Evolutionary conservation across 2,797 vertebrate genomes (phyloP), one percentile per base, ranked within the genome.

Genomic region (Tokudaia muenninki): DNA sequence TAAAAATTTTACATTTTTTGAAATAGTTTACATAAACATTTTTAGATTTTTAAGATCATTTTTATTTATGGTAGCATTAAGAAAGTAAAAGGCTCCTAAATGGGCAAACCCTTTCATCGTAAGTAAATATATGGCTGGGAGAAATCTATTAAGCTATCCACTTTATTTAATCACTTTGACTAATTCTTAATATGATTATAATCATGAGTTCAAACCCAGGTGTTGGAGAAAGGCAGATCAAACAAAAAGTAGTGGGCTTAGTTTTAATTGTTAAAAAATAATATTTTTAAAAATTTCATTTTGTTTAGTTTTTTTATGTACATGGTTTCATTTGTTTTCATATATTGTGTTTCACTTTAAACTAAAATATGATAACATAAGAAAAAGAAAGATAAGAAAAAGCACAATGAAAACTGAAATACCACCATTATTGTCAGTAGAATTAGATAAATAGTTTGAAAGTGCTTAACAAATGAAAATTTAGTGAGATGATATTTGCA

Each of bases 401-500:
- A 10, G 4, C 55, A 77, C 29, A 44, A 74, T 80, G 16, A 88
- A 87, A 81, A 81, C 37, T 75, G 61, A 94, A 95, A 81, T 70
- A 47, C 16, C 59, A 77, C 0, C 47, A 29, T 52, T 81, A 72
- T 50, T 77, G 19, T 57, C 24, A 80, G 24, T 24, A 52, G 52
- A 78, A 90, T 70, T 59, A 87, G 17, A 37, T 63, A 84, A 93
- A 67, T 72, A 14, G 1, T 67, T 34, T 47, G 37, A 44, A 67
- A 87, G 24, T 22, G 61, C 1, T 4, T 41, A 77, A 77, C 24
- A 79, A 87, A 79, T 7, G 29, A 84, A 83, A 91, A 90, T 90
- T 47, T 92, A 77, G 37, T 37, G 87, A 34, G 4, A 79, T 89
- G 75, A 77, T 22, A 80, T 87, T 92, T 94, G 55, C 44, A 84